Base-by-base conservation (phyloP, 2,888 invertebrate species). In the Trimorus sp. region DNA sequence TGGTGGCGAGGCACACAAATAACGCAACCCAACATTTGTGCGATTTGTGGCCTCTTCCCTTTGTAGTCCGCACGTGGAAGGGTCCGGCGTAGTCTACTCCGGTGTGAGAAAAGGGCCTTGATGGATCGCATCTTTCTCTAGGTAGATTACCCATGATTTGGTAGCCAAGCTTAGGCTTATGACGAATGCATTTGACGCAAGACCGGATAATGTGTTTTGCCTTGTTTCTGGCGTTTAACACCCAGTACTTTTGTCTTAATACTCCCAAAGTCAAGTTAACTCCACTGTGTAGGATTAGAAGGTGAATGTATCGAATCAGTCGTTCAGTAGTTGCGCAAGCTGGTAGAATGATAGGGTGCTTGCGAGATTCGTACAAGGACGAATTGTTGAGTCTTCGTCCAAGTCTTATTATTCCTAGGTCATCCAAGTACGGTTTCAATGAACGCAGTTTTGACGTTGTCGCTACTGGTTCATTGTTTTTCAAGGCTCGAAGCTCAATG, bases 1-100 rank as follows among this genome's bases (percentile, higher is more conserved):
- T 36, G 74, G 79, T 63, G n/a, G 48, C 1, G 0, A 63, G n/a
- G 36, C 63, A 63, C 4, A 63, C 48, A 26, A 63, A 49, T 3
- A 49, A 2, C 0, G 49, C 48, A 1, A 63, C 12, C 45, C 45
- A 63, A 26, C 9, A 14, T n/a, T 63, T 63, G 11, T 26, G 16
- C 1, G 63, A 7, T 45, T 48, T 36, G 9, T 60, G 14, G 0
- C 60, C 40, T 15, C 60, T 1, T 0, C 65, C 51, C 0, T 5
- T 1, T 11, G 49, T 2, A n/a, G n/a, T 6, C n/a, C 49, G 7
- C 1, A 14, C n/a, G 1, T 8, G 11, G 6, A 49, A 49, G 7
- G 49, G 49, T 1, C 49, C 49, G n/a, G 49, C 49, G 6, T 49
- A 49, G 6, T 49, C n/a, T 15, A 49, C 7, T 5, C 49, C 49